Evolutionary conservation across 2,113 vertebrate species (phyloP).

Genomic region (Mystacornis crossleyi): DNA sequence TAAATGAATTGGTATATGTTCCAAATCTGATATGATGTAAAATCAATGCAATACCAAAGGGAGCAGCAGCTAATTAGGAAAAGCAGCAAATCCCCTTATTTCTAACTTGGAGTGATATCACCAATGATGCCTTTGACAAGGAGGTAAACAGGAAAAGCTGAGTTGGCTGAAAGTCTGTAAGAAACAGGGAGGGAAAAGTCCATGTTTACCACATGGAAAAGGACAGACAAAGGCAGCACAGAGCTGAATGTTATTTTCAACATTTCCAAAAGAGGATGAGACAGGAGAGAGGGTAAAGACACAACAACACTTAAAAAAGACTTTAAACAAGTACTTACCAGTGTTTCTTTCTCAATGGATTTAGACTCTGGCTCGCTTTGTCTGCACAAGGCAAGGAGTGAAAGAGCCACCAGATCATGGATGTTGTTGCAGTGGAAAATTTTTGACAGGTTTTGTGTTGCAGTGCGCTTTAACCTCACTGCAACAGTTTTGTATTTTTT

Average conservation of each 20-base stretch:
- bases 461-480: no score
- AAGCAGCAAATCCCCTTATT: slow-evolving; percentile 14
- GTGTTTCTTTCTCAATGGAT: slow-evolving; percentile 32
- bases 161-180: slow-evolving; percentile 39
- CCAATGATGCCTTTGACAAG: neutral
- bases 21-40: neutral
- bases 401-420: neutral
- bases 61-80: neutral
- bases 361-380: neutral
- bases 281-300: slow-evolving; percentile 55
- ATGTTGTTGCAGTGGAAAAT: neutral
- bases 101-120: slow-evolving; percentile 13
- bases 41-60: neutral
- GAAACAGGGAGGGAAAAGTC: slow-evolving; percentile 52
- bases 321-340: slow-evolving; percentile 56
- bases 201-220: slow-evolving; percentile 69
- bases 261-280: slow-evolving; percentile 63
- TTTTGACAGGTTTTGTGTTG: neutral
- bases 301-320: slow-evolving; percentile 59
- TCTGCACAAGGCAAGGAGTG: neutral
- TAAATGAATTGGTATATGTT: neutral
- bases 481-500: no score
- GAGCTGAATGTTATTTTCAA: slow-evolving; percentile 71
- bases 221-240: slow-evolving; percentile 61
- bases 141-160: slow-evolving; percentile 72